These are phyloP conservation scores for Phalloptychus januarius DNA, from an alignment of 2,797 vertebrate genomes.

Conservation along the genomic window DNA sequence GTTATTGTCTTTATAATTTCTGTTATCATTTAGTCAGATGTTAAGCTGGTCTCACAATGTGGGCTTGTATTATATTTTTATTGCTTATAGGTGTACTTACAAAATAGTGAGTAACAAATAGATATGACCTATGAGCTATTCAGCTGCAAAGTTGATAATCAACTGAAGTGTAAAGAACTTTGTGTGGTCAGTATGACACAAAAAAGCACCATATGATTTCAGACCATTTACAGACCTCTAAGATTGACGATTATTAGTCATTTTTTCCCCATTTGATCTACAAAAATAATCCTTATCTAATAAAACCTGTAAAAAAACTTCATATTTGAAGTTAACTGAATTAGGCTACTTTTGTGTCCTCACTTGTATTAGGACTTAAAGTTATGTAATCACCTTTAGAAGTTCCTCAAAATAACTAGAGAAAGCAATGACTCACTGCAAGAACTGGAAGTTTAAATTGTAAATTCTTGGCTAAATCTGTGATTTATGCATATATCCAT, in stretches of 20 bases:
- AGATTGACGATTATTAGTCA: neutral
- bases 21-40: too few species aligned
- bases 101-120: too few species aligned
- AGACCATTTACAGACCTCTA: neutral
- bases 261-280: neutral
- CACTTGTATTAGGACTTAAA: neutral
- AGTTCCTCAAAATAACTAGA: neutral
- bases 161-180: neutral
- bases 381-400: neutral
- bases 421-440: neutral
- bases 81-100: too few species aligned
- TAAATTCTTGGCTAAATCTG: neutral
- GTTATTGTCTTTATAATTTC: too few species aligned
- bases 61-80: neutral
- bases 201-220: too few species aligned
- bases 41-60: neutral
- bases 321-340: neutral
- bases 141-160: neutral
- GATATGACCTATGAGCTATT: neutral
- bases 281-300: neutral
- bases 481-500: neutral
- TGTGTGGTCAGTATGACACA: too few species aligned
- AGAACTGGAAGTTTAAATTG: neutral
- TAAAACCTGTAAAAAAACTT: neutral
- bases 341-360: neutral